Conservation (phyloP, 2,888 invertebrate genomes). For the Podotricha telesiphe region DNA sequence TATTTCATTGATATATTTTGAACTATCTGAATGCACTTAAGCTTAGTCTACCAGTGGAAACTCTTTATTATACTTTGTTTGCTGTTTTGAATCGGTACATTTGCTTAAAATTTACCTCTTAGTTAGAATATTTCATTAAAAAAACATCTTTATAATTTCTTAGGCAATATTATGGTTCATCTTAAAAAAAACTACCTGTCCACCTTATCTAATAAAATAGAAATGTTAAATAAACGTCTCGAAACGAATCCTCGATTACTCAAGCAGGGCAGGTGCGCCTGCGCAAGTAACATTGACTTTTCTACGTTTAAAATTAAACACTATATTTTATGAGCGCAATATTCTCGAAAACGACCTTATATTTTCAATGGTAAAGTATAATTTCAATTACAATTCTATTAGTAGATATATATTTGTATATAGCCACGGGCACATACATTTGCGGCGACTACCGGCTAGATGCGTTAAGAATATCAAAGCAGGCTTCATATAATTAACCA, state of each 20-base stretch:
- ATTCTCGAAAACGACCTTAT: slow-evolving; percentile 37
- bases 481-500: slow-evolving; percentile 51
- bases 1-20: no score
- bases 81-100: no score
- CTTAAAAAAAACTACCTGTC: not conserved
- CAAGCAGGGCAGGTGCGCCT: slow-evolving; percentile 64
- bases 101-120: no score
- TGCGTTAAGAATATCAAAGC: slow-evolving; percentile 66
- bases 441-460: slow-evolving; percentile 57
- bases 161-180: no score
- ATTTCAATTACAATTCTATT: slow-evolving; percentile 4
- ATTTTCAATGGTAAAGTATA: not conserved
- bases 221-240: slow-evolving; percentile 39
- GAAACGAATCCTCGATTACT: slow-evolving; percentile 55
- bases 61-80: no score
- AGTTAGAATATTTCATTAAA: no score
- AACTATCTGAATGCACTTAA: no score
- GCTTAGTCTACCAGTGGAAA: no score
- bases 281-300: slow-evolving; percentile 49
- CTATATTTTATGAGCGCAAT: slow-evolving; percentile 44
- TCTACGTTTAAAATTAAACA: slow-evolving; percentile 42
- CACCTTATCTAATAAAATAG: slow-evolving; percentile 35
- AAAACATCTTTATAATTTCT: no score
- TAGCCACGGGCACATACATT: slow-evolving; percentile 47
- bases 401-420: not conserved